Percentiles rank a stretch among this genome's conserved stretches.
phyloP scores from a whole-genome alignment of 2,797 vertebrate genomes.

The Hylomyscus alleni region DNA sequence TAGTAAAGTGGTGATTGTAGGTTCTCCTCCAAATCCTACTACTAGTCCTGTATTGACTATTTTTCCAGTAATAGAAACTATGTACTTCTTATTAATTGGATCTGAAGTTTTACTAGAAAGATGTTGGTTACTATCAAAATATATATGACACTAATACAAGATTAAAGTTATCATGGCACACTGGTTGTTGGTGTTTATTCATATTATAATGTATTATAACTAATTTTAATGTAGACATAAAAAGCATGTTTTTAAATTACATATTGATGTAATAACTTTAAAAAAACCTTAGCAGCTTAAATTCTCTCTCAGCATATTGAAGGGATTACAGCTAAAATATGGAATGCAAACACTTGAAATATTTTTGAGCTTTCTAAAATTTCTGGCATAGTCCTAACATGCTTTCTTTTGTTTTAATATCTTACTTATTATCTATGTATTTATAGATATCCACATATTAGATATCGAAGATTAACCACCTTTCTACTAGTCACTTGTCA shows the following conservation, averaged over 20 bases:
- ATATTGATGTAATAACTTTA: background rate
- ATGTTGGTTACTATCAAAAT: background rate
- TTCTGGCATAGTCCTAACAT: background rate
- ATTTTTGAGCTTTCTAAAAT: background rate
- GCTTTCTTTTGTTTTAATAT: background rate
- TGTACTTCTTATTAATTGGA: background rate
- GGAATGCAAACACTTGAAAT: background rate
- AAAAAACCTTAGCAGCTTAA: background rate
- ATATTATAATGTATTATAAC: fast-evolving
- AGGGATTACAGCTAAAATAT: background rate
- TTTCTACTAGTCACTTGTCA: background rate
- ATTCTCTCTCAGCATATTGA: background rate
- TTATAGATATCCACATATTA: background rate
- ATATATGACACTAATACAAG: background rate
- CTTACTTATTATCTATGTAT: background rate
- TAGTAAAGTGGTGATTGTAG: background rate
- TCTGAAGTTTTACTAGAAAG: background rate
- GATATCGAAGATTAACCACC: background rate
- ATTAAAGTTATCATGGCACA: too few species aligned
- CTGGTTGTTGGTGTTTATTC: too few species aligned
- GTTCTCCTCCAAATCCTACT: background rate
- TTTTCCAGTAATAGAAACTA: background rate
- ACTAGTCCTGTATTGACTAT: background rate
- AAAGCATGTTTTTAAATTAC: background rate
- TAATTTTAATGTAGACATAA: background rate